Conservation (phyloP, 1,140 invertebrate species). For the Charaxes varanes region DNA sequence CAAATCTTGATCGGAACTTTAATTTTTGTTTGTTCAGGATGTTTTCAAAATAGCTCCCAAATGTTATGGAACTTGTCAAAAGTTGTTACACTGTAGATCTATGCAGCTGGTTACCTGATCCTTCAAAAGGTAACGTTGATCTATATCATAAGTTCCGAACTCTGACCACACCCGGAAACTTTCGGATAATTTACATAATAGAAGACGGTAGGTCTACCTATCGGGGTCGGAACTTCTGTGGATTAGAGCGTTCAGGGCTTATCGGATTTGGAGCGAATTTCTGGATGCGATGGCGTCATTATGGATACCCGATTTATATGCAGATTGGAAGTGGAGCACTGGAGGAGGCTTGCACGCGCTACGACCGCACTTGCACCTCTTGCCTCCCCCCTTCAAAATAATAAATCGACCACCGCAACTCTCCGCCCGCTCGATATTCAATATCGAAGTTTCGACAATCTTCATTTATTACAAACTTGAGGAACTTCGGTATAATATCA, state of each 20-base stretch:
- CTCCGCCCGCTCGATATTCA: slow-evolving; percentile 6
- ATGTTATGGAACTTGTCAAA: slow-evolving; percentile 19
- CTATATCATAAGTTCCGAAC: slow-evolving; percentile 60
- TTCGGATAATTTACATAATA: slow-evolving; percentile 71
- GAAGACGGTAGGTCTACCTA: slow-evolving; percentile 62
- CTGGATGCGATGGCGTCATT: slow-evolving; percentile 63
- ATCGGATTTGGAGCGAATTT: slow-evolving; percentile 70
- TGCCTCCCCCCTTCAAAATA: slow-evolving; percentile 14
- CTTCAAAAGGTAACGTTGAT: slow-evolving; percentile 46
- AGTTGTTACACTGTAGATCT: slow-evolving; percentile 15
- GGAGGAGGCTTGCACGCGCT: slow-evolving; percentile 28
- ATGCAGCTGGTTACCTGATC: slow-evolving; percentile 22
- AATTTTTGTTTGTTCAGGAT: too few relatives aligned
- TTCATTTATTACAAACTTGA: slow-evolving; percentile 13
- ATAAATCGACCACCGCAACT: slow-evolving; percentile 18
- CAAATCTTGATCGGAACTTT: too few relatives aligned
- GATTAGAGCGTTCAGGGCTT: slow-evolving; percentile 65
- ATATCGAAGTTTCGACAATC: slow-evolving; percentile 7
- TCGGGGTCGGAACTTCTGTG: slow-evolving; percentile 65
- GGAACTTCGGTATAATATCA: slow-evolving; percentile 6
- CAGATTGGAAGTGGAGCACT: slow-evolving; percentile 60
- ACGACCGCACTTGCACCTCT: slow-evolving; percentile 27
- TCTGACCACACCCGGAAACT: slow-evolving; percentile 59
- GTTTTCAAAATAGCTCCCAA: too few relatives aligned
- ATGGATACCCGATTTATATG: slow-evolving; percentile 73